Evolutionary conservation across 2,113 vertebrate species (phyloP).

Genomic region (Sander lucioperca): DNA sequence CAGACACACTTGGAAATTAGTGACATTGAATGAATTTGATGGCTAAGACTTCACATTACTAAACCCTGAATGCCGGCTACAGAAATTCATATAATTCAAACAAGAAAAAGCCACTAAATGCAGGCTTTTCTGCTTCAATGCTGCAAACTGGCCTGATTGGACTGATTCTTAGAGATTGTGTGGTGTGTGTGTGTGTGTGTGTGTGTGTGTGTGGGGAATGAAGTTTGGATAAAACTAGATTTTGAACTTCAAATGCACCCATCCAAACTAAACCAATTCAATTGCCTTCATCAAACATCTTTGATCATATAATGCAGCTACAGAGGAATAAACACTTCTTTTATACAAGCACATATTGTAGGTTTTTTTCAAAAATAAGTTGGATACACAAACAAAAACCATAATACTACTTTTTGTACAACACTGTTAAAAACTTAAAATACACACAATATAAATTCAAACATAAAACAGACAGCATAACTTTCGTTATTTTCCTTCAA

Average conservation of each 20-base stretch:
- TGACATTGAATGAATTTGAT: slow-evolving; percentile 30
- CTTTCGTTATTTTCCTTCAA: neutral
- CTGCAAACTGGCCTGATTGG: slow-evolving; percentile 27
- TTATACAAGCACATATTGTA: neutral
- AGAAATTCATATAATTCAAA: slow-evolving; percentile 35
- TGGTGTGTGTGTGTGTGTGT: neutral
- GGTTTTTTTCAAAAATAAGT: neutral
- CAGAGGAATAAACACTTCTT: neutral
- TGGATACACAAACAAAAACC: neutral
- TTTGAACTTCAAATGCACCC: slow-evolving; percentile 15
- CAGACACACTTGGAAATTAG: slow-evolving; percentile 15
- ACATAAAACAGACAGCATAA: neutral
- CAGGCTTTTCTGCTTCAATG: neutral
- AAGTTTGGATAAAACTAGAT: slow-evolving; percentile 1
- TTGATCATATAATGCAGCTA: neutral
- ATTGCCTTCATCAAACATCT: neutral
- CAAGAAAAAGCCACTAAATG: slow-evolving; percentile 34
- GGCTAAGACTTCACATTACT: neutral
- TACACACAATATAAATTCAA: neutral
- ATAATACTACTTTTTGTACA: neutral
- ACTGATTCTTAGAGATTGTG: slow-evolving; percentile 53
- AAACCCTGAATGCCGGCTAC: neutral
- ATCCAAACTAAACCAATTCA: slow-evolving; percentile 20
- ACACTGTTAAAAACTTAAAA: neutral
- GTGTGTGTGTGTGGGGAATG: no score